A percentile compares a stretch with the other conserved stretches of the same genome.
Evolutionary conservation across 2,797 vertebrate genomes (phyloP).

Genomic region (Loriculus beryllinus): DNA sequence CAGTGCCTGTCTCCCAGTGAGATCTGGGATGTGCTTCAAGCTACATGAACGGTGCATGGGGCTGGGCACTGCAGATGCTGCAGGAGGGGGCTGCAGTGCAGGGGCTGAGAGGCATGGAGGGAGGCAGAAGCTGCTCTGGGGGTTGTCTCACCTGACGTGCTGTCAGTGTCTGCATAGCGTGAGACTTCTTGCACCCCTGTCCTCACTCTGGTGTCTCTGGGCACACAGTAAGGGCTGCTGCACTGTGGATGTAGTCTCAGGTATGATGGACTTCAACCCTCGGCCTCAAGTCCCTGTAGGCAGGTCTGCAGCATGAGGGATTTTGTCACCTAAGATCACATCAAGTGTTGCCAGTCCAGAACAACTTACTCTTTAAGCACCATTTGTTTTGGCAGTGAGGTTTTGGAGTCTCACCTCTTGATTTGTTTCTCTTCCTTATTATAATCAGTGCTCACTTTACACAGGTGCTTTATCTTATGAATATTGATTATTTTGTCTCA

Average conservation of each 20-base stretch:
- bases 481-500: conserved; percentile 63
- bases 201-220: neutral
- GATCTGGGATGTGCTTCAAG: neutral
- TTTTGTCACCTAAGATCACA: neutral
- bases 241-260: accelerated
- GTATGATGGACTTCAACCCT: neutral
- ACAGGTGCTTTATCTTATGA: conserved; percentile 16
- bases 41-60: accelerated
- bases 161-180: neutral
- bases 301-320: neutral
- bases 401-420: neutral
- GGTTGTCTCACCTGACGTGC: neutral
- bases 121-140: neutral
- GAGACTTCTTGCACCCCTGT: neutral
- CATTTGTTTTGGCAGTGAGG: neutral
- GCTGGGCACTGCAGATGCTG: neutral
- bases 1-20: neutral
- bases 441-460: conserved; percentile 8
- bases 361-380: neutral
- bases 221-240: accelerated
- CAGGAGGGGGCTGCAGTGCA: accelerated
- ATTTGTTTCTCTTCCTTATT: conserved; percentile 38
- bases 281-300: accelerated
- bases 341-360: neutral
- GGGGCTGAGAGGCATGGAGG: neutral